Conservation (phyloP, 1,140 invertebrate genomes). For the Melanaphis sacchari region DNA sequence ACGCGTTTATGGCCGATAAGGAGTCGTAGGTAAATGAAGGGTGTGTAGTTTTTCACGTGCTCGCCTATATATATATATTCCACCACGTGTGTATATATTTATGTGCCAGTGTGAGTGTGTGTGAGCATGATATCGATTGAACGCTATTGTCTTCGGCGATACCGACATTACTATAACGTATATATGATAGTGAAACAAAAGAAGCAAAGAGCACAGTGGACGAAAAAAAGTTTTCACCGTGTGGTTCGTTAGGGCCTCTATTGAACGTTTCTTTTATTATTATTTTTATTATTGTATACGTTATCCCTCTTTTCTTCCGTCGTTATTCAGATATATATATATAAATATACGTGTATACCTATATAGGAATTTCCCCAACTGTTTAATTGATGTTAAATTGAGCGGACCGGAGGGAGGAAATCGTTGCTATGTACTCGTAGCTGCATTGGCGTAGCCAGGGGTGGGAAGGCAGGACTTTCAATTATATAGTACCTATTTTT, state of each 20-base stretch:
- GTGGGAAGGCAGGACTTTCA: background rate
- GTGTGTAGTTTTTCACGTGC: conserved; percentile 4
- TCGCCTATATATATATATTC: background rate
- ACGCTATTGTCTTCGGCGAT: conserved; percentile 25
- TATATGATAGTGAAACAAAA: conserved; percentile 41
- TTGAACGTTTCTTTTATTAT: conserved; percentile 48
- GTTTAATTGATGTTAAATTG: conserved; percentile 56
- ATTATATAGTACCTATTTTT: conserved; percentile 41
- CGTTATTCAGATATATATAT: background rate
- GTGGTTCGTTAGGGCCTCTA: conserved; percentile 31
- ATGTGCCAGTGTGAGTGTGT: background rate
- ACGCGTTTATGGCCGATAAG: background rate
- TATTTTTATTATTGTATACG: background rate
- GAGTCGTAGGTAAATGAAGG: background rate
- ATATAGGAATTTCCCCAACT: conserved; percentile 8
- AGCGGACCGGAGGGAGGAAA: conserved; percentile 38
- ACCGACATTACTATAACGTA: background rate
- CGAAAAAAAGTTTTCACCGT: background rate
- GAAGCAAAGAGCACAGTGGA: conserved; percentile 24
- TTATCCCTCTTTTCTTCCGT: background rate
- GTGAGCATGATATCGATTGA: conserved; percentile 28
- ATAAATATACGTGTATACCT: background rate
- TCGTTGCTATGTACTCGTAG: background rate
- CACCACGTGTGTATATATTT: background rate
- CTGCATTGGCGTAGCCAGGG: too few species aligned